Evolutionary conservation across 2,888 invertebrate genomes (phyloP).

Genomic region (Dusona sp.): DNA sequence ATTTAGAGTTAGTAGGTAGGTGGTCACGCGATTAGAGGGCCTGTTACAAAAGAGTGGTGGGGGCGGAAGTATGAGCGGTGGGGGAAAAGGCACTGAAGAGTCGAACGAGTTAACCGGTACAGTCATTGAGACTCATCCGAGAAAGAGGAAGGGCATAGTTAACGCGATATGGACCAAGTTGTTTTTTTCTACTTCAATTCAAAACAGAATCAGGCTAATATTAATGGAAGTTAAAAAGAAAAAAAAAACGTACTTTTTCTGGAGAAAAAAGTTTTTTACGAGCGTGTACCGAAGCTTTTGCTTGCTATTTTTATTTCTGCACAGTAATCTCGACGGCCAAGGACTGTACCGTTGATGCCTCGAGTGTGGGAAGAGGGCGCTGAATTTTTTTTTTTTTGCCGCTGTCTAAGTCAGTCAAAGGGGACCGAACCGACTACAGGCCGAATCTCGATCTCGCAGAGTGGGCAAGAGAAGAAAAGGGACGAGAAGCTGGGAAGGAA

Average conservation of each 20-base stretch:
- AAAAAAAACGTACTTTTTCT: neutral
- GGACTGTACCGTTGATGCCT: neutral
- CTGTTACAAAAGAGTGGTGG: conserved; percentile 1
- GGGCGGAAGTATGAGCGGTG: neutral
- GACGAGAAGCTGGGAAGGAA: neutral
- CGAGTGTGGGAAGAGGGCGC: conserved; percentile 15
- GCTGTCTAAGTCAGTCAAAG: conserved; percentile 54
- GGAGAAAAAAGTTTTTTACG: neutral
- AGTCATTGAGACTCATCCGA: neutral
- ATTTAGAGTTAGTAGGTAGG: conserved; percentile 80
- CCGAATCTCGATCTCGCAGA: conserved; percentile 32
- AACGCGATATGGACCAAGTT: too few species aligned
- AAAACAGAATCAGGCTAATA: neutral
- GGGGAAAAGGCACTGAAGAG: neutral
- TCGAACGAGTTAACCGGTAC: neutral
- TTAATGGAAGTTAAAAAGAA: neutral
- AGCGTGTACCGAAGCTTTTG: neutral
- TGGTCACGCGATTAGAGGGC: conserved; percentile 78
- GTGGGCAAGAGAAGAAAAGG: neutral
- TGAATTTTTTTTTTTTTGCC: neutral
- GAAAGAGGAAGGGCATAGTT: too few species aligned
- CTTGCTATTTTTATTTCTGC: neutral
- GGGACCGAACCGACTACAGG: conserved; percentile 38
- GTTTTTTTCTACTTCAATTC: neutral
- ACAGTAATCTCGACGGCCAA: neutral